Percentiles rank a stretch among this genome's conserved stretches.
Conservation (phyloP, 2,888 invertebrate genomes). For the Tipula unca region DNA sequence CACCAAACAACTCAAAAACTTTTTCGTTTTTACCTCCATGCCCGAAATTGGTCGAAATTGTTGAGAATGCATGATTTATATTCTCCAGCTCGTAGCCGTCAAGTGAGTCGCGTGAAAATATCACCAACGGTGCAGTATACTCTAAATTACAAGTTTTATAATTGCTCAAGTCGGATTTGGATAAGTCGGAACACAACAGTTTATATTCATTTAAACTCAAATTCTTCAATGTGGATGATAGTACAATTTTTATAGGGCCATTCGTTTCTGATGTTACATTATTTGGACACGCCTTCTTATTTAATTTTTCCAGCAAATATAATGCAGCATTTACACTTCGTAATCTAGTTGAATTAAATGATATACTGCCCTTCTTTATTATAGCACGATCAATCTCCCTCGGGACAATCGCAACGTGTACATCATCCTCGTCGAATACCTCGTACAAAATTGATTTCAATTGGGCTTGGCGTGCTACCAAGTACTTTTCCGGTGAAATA, state of each 20-base stretch:
- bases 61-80: conserved; percentile 35
- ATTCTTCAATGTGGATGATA: conserved; percentile 33
- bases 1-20: conserved; percentile 39
- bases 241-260: conserved; percentile 32
- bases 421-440: conserved; percentile 30
- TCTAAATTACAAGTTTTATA: conserved; percentile 37
- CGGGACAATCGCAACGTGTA: conserved; percentile 35
- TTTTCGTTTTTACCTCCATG: conserved; percentile 33
- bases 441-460: conserved; percentile 38
- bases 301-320: background rate
- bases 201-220: conserved; percentile 32
- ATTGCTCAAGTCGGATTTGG: conserved; percentile 35
- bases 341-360: background rate
- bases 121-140: conserved; percentile 33
- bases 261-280: background rate
- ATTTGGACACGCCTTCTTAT: background rate
- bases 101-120: conserved; percentile 22
- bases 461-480: conserved; percentile 29
- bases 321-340: background rate
- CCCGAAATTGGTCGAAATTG: conserved; percentile 37
- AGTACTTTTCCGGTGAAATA: background rate
- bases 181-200: conserved; percentile 35
- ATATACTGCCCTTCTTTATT: background rate
- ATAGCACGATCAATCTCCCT: background rate
- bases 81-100: conserved; percentile 36